Evolutionary conservation across 92 coral and sea anemone genomes (phyloP), one percentile per base, ranked within the genome.

Genomic region (Zoanthus sansibaricus): DNA sequence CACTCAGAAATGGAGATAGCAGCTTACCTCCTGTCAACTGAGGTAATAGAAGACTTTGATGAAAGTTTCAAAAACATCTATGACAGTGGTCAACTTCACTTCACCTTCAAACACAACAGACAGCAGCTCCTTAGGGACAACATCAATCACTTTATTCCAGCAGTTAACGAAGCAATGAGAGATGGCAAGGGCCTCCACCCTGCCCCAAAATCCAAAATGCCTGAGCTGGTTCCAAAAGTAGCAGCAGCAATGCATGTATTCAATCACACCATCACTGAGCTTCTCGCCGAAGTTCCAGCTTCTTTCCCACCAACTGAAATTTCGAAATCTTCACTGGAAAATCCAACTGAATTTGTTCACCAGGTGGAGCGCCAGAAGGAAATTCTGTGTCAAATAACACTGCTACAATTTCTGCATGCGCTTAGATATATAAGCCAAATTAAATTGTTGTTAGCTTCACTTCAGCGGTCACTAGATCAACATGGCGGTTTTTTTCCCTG

Each of bases 211-310:
- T 84, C 89, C 21, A 91, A 82, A 76, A 62, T 77, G 31, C 87
- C 91, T 18, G 91, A 88, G 77, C 87, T 83, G 42, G 58, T 91
- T 49, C 91, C 87, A 7, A 77, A 89, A 79, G 32, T 88, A 30
- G 94, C 94, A 0, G 64, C 87, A 18, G 75, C 91, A 21, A 86
- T 88, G 10, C 94, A 91, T 37, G 91, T 91, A 9, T 82, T 91
- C 33, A 77, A 76, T 56, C 91, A 91, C 76, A 76, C 88, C 17
- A 79, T 91, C 47, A 80, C 73, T 15, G 86, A 89, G 52, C 59
- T 82, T 42, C 86, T 91, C 32, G 78, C 89, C n/a, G 73, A 78
- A 13, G 82, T 73, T 13, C 76, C 54, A 32, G 84, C 79, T 32
- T 64, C 76, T 8, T 72, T 76, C 9, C 86, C 86, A 5, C 78